Base-by-base conservation (phyloP, 2,113 vertebrate genomes). In the Illadopsis cleaveri region DNA sequence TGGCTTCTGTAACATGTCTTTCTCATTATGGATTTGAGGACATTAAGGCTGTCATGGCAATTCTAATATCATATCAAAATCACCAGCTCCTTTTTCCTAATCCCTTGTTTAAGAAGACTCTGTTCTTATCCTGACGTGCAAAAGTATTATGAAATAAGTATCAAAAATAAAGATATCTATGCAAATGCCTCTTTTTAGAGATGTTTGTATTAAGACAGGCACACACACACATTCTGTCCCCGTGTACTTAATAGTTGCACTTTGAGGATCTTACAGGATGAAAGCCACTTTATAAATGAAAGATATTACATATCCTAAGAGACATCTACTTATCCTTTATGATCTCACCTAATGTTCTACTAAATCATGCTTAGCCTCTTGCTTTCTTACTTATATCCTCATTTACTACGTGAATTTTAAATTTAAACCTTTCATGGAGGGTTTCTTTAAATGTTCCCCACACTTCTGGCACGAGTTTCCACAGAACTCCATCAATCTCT, bases 241-340 rank as follows among this genome's bases (percentile, higher is more conserved):
- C 42, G 11, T 31, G n/a, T 73, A 47, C 33, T 86, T 72, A 16
- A 48, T 8, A 45, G 71, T 27, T 71, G 56, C 31, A 9, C 64
- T 75, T 89, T 51, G 60, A 93, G 64, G 25, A 66, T 81, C 58
- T 78, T 71, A 37, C 44, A 60, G 54, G 68, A 86, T 80, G 68
- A 94, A 96, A 93, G n/a, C 33, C 7, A 28, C 82, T 90, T 94
- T 96, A 64, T 45, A 94, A 94, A 89, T 73, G 47, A 66, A 92
- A 90, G 60, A 71, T 57, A 64, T 69, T 89, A 72, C 76, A 61
- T 38, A 76, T 82, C 95, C 86, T 96, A 86, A 78, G 86, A 94
- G 96, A 89, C 57, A 75, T 83, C 85, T 84, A 91, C 94, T 96
- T 96, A 95, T 95, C 88, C 90, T 90, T 86, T 96, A 96, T 86